Conservation (phyloP, 1,140 invertebrate species). For the Parasteatoda tepidariorum region DNA sequence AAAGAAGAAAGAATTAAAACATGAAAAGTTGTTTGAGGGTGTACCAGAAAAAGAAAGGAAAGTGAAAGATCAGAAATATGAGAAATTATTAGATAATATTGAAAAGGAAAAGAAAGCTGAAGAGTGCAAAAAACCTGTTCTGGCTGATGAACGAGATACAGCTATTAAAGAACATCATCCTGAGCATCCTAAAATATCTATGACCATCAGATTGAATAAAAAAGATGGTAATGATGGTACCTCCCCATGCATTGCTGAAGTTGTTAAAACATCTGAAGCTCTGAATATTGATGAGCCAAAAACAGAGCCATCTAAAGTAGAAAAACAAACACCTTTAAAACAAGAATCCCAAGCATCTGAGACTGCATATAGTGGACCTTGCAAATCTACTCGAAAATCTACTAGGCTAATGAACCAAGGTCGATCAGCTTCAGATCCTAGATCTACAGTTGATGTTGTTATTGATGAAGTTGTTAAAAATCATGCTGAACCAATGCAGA, state of each 20-base stretch:
- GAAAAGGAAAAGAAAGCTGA: conserved; percentile 50
- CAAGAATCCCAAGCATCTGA: conserved; percentile 5
- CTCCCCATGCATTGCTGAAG: conserved; percentile 57
- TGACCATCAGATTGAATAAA: conserved; percentile 63
- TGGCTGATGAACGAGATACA: conserved; percentile 20
- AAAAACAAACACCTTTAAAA: conserved; percentile 23
- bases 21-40: conserved; percentile 1
- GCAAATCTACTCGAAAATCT: conserved; percentile 75
- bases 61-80: conserved; percentile 6
- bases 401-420: conserved; percentile 70
- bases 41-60: not conserved
- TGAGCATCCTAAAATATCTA: conserved; percentile 63
- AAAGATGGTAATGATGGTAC: conserved; percentile 62
- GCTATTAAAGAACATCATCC: conserved; percentile 62
- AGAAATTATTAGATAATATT: conserved; percentile 13
- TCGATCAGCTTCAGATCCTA: not conserved
- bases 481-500: conserved; percentile 22
- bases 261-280: conserved; percentile 63
- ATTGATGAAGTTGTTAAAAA: conserved; percentile 87
- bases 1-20: not conserved
- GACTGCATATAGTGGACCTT: conserved; percentile 5
- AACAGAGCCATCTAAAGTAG: conserved; percentile 34
- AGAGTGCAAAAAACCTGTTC: not conserved
- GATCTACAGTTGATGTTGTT: conserved; percentile 82
- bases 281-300: conserved; percentile 60